Conservation (phyloP, 2,113 vertebrate species). For the Cygnus buccinator region DNA sequence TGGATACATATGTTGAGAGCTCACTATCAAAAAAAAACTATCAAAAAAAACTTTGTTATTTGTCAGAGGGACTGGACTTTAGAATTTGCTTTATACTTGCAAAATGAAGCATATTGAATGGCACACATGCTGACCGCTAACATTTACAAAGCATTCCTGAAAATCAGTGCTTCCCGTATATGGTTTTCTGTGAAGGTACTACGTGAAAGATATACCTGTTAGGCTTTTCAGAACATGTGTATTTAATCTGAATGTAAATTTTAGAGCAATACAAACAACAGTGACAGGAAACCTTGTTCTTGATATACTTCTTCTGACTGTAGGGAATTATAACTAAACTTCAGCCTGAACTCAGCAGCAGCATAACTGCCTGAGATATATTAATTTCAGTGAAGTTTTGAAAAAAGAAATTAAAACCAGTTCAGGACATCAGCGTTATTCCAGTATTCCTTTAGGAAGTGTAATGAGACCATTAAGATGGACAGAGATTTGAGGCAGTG, state of each 20-base stretch:
- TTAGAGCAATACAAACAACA: background rate
- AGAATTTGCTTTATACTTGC: background rate
- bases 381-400: background rate
- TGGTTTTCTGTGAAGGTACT: background rate
- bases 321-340: background rate
- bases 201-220: background rate
- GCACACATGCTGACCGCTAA: background rate
- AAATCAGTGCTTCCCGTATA: background rate
- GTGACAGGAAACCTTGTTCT: background rate
- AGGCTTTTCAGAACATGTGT: background rate
- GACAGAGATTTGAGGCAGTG: background rate
- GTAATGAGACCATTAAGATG: background rate
- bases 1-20: background rate
- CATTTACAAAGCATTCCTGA: background rate
- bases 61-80: background rate
- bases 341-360: background rate
- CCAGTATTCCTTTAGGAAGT: background rate
- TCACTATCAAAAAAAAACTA: background rate
- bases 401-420: background rate
- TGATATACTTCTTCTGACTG: background rate
- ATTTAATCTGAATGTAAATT: background rate
- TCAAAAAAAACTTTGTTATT: background rate
- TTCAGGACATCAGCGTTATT: background rate
- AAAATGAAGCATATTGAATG: background rate
- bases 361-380: background rate